Base-by-base conservation (phyloP, 2,797 vertebrate species). In the Corythornis leucogaster region DNA sequence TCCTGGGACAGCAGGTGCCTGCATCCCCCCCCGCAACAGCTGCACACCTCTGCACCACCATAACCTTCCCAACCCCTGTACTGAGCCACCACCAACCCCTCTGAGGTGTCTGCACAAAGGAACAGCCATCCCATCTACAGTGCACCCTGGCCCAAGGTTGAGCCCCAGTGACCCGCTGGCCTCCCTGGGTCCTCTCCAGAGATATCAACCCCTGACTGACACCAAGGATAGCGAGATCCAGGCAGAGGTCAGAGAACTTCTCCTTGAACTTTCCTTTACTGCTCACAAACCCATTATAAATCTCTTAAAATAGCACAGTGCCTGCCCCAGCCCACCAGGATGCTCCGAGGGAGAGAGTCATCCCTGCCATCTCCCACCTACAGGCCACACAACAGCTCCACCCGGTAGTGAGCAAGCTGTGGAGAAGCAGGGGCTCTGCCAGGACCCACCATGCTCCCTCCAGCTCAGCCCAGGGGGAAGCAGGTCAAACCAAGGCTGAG, bases 191-290 rank as follows among this genome's bases (percentile, higher is more conserved):
- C 28, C n/a, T n/a, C 70, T 78, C 25, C 66, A 43, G 18, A 55
- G 45, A 55, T 4, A 19, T 1, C 3, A 11, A 70, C n/a, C 25
- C 82, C 42, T 22, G 30, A 61, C 50, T 35, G 31, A 69, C 43
- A 51, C 9, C 17, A 13, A 50, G 50, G 33, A n/a, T 33, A n/a
- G 30, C 0, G 0, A 77, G 74, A 85, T 31, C 28, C 0, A 11
- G 2, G 8, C 51, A 25, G 43, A 55, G 75, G 51, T 43, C 93
- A 84, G 45, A 69, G 88, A 43, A 20, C 80, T 87, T 40, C 64
- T 78, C 73, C 53, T 55, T 63, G 67, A 62, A 67, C 88, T 76
- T 59, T 58, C 83, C 85, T 80, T 20, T 63, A 77, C 2, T 31
- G 78, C 82, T 86, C 48, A 59, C 31, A 14, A 69, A 67, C 57